phyloP scores from a whole-genome alignment of 2,888 invertebrate species.

The Drosophila yooni region DNA sequence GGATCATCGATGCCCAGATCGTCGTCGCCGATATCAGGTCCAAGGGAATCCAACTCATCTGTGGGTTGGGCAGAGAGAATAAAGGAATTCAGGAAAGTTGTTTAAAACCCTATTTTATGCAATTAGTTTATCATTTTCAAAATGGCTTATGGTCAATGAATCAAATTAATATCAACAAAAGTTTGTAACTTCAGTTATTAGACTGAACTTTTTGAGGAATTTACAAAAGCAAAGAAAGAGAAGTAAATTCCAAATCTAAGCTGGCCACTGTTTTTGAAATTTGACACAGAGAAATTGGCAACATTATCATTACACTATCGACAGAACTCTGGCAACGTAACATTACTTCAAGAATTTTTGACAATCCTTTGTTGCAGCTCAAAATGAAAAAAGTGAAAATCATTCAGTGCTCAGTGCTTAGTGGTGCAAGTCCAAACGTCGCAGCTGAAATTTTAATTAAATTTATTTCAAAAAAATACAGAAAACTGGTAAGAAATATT shows the following conservation, averaged over 20 bases:
- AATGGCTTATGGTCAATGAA: not conserved
- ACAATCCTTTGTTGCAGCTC: not conserved
- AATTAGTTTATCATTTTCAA: not conserved
- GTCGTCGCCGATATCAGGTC: conserved; percentile 62
- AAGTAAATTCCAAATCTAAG: not conserved
- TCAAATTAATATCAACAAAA: too few species aligned
- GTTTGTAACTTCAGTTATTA: not conserved
- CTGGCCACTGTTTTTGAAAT: not conserved
- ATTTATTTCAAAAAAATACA: too few species aligned
- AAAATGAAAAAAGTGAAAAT: not conserved
- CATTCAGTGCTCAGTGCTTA: not conserved
- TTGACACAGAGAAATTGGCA: not conserved
- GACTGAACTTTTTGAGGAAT: not conserved
- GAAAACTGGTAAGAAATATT: not conserved
- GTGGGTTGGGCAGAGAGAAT: not conserved
- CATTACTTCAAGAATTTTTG: too few species aligned
- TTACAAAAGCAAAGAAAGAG: not conserved
- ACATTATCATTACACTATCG: not conserved
- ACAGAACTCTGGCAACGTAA: not conserved
- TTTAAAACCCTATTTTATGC: not conserved
- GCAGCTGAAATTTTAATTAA: not conserved
- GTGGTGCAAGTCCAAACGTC: not conserved
- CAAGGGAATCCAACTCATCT: conserved; percentile 73
- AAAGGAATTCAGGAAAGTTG: not conserved
- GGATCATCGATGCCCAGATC: conserved; percentile 86